Conservation (phyloP, 2,888 invertebrate species). For the Hypomecis atomaria region DNA sequence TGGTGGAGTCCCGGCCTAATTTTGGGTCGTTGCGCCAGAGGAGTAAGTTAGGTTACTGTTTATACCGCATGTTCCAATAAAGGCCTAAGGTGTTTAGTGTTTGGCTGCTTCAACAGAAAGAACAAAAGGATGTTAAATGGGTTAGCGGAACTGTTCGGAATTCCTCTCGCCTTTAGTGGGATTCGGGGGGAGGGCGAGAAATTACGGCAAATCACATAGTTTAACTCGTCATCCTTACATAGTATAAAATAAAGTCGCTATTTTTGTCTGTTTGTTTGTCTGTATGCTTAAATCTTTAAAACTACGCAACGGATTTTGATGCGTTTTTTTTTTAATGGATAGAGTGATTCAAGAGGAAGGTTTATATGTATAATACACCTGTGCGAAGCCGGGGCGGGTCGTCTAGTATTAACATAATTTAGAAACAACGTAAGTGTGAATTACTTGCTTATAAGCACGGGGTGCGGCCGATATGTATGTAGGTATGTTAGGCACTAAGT, state of each 20-base stretch:
- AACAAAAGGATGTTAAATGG: conserved; percentile 35
- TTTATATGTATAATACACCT: no score
- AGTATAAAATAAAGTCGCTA: conserved; percentile 1
- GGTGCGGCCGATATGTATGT: no score
- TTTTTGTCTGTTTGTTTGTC: no score
- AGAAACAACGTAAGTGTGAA: not conserved
- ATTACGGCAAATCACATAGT: conserved; percentile 10
- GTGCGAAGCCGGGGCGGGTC: no score
- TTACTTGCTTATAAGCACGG: no score
- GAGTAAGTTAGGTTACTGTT: conserved; percentile 24
- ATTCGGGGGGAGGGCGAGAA: conserved; percentile 5
- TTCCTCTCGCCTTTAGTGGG: conserved; percentile 17
- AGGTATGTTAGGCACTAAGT: no score
- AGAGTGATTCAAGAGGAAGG: no score
- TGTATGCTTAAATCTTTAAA: no score
- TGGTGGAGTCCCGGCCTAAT: not conserved
- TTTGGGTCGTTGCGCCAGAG: not conserved
- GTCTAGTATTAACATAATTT: not conserved
- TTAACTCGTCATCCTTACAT: conserved; percentile 21
- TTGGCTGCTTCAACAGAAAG: conserved; percentile 20
- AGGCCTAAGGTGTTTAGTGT: conserved; percentile 31
- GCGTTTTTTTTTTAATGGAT: no score
- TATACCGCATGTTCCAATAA: conserved; percentile 4
- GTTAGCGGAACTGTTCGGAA: conserved; percentile 18
- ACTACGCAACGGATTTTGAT: no score